phyloP scores from a whole-genome alignment of 2,888 invertebrate species.

The Brachyopa scutellaris region DNA sequence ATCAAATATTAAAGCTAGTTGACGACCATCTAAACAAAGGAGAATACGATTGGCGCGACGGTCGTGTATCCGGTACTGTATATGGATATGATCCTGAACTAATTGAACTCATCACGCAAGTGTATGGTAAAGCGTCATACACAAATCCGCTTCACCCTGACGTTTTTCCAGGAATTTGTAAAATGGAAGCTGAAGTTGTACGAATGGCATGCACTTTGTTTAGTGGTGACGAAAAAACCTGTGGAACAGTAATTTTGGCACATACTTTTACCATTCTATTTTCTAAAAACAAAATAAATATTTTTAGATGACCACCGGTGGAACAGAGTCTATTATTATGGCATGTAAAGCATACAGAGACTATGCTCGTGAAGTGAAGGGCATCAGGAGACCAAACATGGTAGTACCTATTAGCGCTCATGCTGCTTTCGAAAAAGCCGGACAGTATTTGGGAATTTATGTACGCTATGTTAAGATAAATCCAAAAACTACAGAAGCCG shows the following conservation, averaged over 20 bases:
- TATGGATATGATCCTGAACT: constrained; percentile 91
- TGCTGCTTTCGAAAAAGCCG: constrained; percentile 98
- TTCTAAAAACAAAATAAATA: no score
- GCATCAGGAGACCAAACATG: constrained; percentile 94
- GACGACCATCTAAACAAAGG: constrained; percentile 87
- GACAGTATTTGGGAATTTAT: constrained; percentile 91
- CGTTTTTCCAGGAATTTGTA: constrained; percentile 96
- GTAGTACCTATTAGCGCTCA: constrained; percentile 95
- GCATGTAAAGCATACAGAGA: constrained; percentile 98
- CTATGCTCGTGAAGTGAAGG: constrained; percentile 87
- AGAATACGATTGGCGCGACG: constrained; percentile 90
- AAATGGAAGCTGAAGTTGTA: constrained; percentile 99
- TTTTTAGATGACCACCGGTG: constrained; percentile 95
- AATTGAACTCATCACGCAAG: constrained; percentile 88
- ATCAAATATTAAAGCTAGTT: constrained; percentile 87
- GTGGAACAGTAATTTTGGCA: constrained; percentile 87
- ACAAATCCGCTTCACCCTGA: constrained; percentile 98
- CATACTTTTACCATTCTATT: not conserved
- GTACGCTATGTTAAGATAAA: constrained; percentile 91
- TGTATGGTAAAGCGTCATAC: constrained; percentile 94
- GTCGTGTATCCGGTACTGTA: constrained; percentile 95
- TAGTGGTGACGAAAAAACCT: constrained; percentile 89
- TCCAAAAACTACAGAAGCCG: constrained; percentile 88
- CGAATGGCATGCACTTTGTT: constrained; percentile 93
- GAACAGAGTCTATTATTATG: constrained; percentile 98